A percentile compares a stretch with the other conserved stretches of the same genome.
Conservation (phyloP, 2,888 invertebrate species). For the Theodoxus fluviatilis region DNA sequence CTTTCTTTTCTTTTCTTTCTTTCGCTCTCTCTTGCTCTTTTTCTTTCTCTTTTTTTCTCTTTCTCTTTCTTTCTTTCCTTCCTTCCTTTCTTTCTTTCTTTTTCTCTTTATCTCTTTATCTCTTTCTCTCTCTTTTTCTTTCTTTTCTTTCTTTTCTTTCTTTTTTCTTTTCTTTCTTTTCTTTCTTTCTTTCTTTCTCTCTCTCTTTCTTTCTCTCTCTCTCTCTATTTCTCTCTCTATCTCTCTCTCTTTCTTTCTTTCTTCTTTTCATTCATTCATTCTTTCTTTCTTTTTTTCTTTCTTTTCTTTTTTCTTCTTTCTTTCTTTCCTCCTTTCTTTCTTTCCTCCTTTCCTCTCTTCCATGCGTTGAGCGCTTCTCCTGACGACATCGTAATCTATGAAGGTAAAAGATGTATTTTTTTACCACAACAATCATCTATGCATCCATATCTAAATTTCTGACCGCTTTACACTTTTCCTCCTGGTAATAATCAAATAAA, state of each 20-base stretch:
- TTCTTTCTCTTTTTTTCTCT: conserved; percentile 19
- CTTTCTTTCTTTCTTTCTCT: conserved; percentile 20
- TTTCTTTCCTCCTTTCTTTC: background rate
- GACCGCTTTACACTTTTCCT: no score
- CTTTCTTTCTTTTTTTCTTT: conserved; percentile 10
- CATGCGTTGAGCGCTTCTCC: background rate
- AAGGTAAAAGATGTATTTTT: no score
- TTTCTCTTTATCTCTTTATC: background rate
- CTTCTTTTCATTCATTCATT: background rate
- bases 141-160: background rate
- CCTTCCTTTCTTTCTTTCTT: background rate
- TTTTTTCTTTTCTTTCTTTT: background rate
- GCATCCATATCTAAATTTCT: no score
- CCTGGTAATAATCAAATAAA: no score
- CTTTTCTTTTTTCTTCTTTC: background rate
- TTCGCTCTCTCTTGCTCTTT: background rate
- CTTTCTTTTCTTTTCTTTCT: background rate
- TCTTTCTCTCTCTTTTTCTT: background rate
- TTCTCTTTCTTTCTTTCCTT: conserved; percentile 18
- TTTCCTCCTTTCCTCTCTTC: conserved; percentile 1
- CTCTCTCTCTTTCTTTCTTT: background rate
- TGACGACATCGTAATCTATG: no score
- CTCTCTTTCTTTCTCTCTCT: conserved; percentile 16
- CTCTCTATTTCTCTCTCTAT: background rate
- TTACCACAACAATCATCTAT: no score